Percentiles rank a stretch among this genome's conserved stretches.
These are phyloP conservation scores for Mellilla xanthometata DNA, from an alignment of 2,888 invertebrate species.

Conservation along the genomic window DNA sequence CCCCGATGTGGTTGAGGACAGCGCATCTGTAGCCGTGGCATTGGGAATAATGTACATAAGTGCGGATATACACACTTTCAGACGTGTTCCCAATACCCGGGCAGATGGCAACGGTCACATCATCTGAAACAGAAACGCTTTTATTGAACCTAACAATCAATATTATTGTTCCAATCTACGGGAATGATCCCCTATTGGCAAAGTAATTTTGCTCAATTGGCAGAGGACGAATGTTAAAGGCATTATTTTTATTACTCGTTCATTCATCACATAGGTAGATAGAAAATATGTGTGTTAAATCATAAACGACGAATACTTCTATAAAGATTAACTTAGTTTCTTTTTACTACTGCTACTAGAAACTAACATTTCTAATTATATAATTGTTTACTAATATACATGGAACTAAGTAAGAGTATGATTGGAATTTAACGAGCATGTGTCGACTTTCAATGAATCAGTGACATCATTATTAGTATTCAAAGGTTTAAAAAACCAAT, in stretches of 20 bases:
- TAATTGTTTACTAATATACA: too few relatives aligned
- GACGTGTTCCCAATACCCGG: constrained; percentile 97
- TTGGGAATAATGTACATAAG: constrained; percentile 96
- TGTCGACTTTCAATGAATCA: not conserved
- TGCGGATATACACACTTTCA: constrained; percentile 96
- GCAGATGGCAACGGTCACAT: constrained; percentile 93
- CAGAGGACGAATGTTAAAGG: not conserved
- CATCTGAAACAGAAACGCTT: constrained; percentile 82
- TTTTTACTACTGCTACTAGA: too few relatives aligned
- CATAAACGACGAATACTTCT: too few relatives aligned
- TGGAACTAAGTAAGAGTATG: too few relatives aligned
- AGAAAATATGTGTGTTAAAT: too few relatives aligned
- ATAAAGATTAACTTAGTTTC: too few relatives aligned
- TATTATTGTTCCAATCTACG: constrained; percentile 9
- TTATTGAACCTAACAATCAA: not conserved
- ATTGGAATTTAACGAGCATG: not conserved
- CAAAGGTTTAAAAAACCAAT: not conserved
- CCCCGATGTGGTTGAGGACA: constrained; percentile 97
- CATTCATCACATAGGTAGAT: too few relatives aligned
- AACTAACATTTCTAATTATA: too few relatives aligned
- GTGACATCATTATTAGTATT: constrained; percentile 7
- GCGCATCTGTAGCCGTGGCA: constrained; percentile 95
- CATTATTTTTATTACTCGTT: not conserved
- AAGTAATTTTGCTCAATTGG: constrained; percentile 17
- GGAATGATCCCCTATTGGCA: constrained; percentile 15